These are phyloP conservation scores for Drosophila elegans DNA, from an alignment of 1,140 invertebrate genomes.

Conservation along the genomic window DNA sequence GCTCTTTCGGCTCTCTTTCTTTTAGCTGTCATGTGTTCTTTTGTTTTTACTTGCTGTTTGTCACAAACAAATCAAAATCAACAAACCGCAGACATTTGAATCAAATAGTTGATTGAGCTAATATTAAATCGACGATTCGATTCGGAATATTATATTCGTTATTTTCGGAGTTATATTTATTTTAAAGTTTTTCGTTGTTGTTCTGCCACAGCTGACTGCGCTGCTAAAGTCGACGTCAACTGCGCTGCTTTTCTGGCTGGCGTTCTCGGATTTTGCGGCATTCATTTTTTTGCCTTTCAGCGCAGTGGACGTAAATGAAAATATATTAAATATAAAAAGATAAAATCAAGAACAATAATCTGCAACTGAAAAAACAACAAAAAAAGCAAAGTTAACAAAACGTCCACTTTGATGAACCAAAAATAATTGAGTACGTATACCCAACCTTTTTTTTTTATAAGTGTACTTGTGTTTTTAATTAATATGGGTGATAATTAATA, in stretches of 20 bases:
- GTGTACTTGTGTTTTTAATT: conserved; percentile 12
- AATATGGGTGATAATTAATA: conserved; percentile 33
- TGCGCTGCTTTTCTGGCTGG: conserved; percentile 27
- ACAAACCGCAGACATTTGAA: conserved; percentile 9
- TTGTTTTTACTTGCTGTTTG: conserved; percentile 5
- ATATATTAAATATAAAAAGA: conserved; percentile 10
- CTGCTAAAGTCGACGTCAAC: conserved; percentile 5
- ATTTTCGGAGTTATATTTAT: conserved; percentile 3
- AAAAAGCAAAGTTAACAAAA: conserved; percentile 8
- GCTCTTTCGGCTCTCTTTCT: conserved; percentile 15
- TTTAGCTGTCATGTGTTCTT: conserved; percentile 38
- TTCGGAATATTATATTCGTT: not conserved
- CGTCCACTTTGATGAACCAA: conserved; percentile 12
- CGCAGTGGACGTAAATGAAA: conserved; percentile 58
- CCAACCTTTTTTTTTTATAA: conserved; percentile 10
- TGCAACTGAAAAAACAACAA: conserved; percentile 2
- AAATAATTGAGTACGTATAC: conserved; percentile 31
- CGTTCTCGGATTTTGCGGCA: conserved; percentile 34
- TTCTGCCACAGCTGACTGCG: conserved; percentile 26
- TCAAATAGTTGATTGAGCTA: conserved; percentile 42
- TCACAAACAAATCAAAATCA: conserved; percentile 45
- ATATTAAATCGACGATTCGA: conserved; percentile 12
- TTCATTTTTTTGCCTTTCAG: conserved; percentile 79
- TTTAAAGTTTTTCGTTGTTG: conserved; percentile 31
- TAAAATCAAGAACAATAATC: not conserved